Base-by-base conservation (phyloP, 2,113 vertebrate genomes). In the Corythoichthys intestinalis region DNA sequence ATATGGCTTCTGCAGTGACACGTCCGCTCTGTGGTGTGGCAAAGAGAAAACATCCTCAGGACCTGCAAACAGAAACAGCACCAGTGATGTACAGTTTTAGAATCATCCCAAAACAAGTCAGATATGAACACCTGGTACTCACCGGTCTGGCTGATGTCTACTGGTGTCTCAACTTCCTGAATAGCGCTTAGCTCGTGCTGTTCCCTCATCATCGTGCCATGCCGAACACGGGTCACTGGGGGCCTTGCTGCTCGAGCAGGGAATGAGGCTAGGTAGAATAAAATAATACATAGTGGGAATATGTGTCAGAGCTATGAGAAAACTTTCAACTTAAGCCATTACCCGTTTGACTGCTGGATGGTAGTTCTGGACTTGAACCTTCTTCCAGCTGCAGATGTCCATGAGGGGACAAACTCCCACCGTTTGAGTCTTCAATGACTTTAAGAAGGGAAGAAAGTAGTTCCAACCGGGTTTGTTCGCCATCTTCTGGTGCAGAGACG, bases 111-210 rank as follows among this genome's bases (percentile, higher is more conserved):
- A 44, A 44, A 15, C 48, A 9, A 47, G n/a, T 54, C 17, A 13
- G 7, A 41, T 61, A 14, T 15, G 1, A 4, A 12, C 1, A 46
- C 56, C 0, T 4, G 0, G 2, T n/a, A 14, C 74, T 34, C 83
- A 95, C 95, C 94, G 89, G 87, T 37, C n/a, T 86, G 66, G 66
- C 71, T 94, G 79, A 20, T 76, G 28, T 91, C 88, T 74, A 79
- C 77, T 0, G 94, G 92, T 1, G 94, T 94, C 68, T 96, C 95
- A 52, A 91, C 86, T 73, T 98, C 97, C 66, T 89, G 94, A 79
- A 99, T 99, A 4, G 87, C 87, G 74, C 96, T 99, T 59, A 99
- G 95, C 76, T 98, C 94, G 15, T 99, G 97, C 4, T 93, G 94
- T 1, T 93, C 81, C 62, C 38, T 65, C 80, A 78, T 76, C 56